phyloP scores from a whole-genome alignment of 1,140 invertebrate species.

The Sitophilus oryzae region DNA sequence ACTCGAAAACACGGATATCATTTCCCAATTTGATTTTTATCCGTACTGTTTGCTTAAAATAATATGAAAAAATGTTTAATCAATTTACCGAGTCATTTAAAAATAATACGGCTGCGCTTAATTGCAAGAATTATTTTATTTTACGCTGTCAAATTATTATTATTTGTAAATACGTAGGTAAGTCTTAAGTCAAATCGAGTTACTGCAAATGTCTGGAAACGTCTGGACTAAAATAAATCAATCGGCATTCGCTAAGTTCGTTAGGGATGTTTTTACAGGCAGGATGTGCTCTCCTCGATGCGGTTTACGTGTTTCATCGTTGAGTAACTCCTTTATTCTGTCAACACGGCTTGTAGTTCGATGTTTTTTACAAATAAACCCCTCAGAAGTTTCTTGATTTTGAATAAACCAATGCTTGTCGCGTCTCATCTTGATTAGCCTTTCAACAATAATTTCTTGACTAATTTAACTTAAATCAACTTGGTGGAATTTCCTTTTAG shows the following conservation, averaged over 20 bases:
- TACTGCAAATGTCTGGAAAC: background rate
- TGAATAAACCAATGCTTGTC: constrained; percentile 15
- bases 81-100: background rate
- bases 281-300: background rate
- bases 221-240: background rate
- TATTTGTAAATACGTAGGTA: background rate
- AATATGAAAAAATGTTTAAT: background rate
- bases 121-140: background rate
- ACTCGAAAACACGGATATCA: background rate
- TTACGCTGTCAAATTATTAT: background rate
- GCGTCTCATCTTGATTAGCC: constrained; percentile 22
- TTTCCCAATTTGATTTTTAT: background rate
- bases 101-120: background rate
- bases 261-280: background rate
- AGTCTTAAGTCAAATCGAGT: background rate
- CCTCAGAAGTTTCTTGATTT: constrained; percentile 17
- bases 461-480: constrained; percentile 22
- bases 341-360: background rate
- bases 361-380: constrained; percentile 10
- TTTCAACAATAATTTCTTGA: constrained; percentile 18
- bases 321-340: background rate
- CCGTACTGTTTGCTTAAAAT: background rate
- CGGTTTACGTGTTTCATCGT: background rate
- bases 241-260: background rate
- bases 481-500: constrained; percentile 15